Conservation (phyloP, 2,113 vertebrate genomes). For the Burhinus bistriatus region DNA sequence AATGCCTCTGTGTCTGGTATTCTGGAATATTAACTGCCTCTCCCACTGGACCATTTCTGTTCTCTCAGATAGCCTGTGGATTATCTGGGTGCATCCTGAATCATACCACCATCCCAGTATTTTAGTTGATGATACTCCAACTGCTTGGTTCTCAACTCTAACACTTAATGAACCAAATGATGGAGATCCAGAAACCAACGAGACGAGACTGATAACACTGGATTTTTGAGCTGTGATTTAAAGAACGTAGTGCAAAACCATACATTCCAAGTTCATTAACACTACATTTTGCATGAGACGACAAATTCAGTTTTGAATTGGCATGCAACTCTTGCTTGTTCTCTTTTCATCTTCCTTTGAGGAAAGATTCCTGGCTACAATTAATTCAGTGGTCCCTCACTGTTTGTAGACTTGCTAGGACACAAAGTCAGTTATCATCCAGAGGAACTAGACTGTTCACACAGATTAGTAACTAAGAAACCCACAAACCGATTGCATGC, state of each 20-base stretch:
- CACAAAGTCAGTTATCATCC: not conserved
- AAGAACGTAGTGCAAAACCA: not conserved
- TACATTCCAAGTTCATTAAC: not conserved
- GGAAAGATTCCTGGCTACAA: not conserved
- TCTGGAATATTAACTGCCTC: not conserved
- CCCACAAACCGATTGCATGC: rapidly evolving
- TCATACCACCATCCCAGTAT: not conserved
- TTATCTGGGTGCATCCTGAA: not conserved
- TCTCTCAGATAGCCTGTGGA: not conserved
- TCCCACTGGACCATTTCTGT: not conserved
- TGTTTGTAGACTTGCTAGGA: not conserved
- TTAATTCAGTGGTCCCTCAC: not conserved
- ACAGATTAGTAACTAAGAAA: not conserved
- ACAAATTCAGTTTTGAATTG: slow-evolving; percentile 6
- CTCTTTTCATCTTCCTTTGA: not conserved
- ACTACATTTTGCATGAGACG: not conserved
- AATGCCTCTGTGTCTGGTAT: not conserved
- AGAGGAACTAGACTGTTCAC: not conserved
- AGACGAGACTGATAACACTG: not conserved
- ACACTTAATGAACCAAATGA: not conserved
- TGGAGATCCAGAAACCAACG: not conserved
- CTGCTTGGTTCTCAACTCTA: not conserved
- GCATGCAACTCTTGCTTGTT: not conserved
- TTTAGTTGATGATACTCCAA: not conserved
- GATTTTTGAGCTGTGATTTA: not conserved